Conservation (phyloP, 2,113 vertebrate genomes). For the Sorex fumeus region DNA sequence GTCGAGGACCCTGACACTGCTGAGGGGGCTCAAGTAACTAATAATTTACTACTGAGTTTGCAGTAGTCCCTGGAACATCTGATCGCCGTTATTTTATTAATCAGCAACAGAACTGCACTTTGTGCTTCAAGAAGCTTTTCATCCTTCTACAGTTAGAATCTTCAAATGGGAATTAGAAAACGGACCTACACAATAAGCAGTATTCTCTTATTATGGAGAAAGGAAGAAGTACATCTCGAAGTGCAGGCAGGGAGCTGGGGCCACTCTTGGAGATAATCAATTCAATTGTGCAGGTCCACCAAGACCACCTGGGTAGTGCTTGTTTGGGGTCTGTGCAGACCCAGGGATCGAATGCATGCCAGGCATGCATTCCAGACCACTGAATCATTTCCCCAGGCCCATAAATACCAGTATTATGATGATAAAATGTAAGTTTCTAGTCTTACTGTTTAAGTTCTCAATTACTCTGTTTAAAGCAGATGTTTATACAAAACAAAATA, state of each 20-base stretch:
- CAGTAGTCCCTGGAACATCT: constrained; percentile 7
- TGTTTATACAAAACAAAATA: constrained; percentile 54
- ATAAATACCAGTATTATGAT: constrained; percentile 13
- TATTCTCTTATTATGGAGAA: background rate
- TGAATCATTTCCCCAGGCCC: background rate
- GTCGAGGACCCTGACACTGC: too few species aligned
- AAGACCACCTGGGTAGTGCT: too few species aligned
- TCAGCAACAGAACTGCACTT: constrained; percentile 57
- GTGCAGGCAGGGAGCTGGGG: too few species aligned
- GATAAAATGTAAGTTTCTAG: constrained; percentile 26
- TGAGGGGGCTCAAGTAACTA: background rate
- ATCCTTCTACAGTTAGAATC: constrained; percentile 44
- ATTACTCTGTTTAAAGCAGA: constrained; percentile 14
- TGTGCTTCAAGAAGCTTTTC: background rate
- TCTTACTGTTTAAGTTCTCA: constrained; percentile 34
- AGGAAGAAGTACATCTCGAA: too few species aligned
- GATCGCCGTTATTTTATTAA: background rate
- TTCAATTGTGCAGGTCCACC: too few species aligned
- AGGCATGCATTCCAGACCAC: too few species aligned
- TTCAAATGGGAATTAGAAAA: background rate
- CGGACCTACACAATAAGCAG: background rate
- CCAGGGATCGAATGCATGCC: too few species aligned
- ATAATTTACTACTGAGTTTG: constrained; percentile 48
- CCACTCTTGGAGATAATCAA: too few species aligned
- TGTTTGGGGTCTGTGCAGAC: too few species aligned